phyloP scores from a whole-genome alignment of 2,113 vertebrate species.

The Amazona vittata region DNA sequence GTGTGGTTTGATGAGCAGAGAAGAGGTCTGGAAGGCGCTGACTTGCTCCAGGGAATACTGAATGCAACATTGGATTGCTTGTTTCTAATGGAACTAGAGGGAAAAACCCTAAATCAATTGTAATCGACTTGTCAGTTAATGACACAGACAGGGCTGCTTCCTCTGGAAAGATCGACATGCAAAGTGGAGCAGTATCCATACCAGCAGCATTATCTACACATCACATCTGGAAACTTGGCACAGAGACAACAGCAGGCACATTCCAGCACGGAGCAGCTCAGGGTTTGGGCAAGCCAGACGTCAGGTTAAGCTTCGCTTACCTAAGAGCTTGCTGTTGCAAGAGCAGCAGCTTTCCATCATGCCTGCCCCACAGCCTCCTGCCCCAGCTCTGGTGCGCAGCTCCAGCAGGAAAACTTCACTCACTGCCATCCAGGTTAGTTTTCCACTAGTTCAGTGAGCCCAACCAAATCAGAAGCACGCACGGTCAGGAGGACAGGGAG shows the following conservation, averaged over 20 bases:
- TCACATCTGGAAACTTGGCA: constrained; percentile 41
- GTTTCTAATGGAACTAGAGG: background rate
- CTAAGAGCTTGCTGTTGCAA: background rate
- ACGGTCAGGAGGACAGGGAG: background rate
- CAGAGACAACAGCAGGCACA: background rate
- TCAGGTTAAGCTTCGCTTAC: background rate
- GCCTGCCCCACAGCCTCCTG: background rate
- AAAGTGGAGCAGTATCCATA: background rate
- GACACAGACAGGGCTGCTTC: background rate
- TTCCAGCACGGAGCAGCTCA: background rate
- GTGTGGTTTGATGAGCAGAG: background rate
- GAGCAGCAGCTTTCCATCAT: background rate
- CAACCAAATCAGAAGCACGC: background rate
- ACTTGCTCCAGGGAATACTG: background rate
- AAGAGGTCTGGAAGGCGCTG: background rate
- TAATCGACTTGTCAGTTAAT: constrained; percentile 16
- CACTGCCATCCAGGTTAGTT: background rate
- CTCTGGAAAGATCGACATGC: constrained; percentile 5
- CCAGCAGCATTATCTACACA: background rate
- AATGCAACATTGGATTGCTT: background rate
- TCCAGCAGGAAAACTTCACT: background rate
- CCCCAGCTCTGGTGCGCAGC: background rate
- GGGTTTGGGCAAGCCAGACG: background rate
- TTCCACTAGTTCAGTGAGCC: background rate
- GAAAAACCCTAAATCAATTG: background rate